Conservation (phyloP, 2,797 vertebrate species). For the Picus viridis region DNA sequence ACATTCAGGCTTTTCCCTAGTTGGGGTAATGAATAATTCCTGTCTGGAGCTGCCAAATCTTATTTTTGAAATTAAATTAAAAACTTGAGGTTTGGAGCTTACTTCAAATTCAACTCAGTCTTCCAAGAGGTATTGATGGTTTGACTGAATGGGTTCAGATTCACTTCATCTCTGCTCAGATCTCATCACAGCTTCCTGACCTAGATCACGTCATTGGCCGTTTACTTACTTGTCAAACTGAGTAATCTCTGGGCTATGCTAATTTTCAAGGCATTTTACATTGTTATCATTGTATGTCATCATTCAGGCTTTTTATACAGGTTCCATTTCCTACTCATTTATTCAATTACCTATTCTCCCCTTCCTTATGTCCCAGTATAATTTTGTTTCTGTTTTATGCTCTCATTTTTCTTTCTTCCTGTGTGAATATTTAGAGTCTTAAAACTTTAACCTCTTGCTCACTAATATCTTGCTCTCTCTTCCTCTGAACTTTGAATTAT, state of each 20-base stretch:
- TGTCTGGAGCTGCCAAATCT: background rate
- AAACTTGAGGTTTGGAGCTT: background rate
- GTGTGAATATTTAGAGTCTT: background rate
- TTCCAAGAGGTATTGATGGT: background rate
- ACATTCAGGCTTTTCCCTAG: background rate
- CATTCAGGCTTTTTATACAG: background rate
- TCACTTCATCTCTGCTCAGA: background rate
- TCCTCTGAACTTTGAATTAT: background rate
- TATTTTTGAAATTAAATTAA: constrained; percentile 7
- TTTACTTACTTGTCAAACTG: background rate
- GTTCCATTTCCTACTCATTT: background rate
- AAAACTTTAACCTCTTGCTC: background rate
- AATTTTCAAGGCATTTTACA: background rate
- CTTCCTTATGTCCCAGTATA: background rate
- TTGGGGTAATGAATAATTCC: constrained; percentile 1
- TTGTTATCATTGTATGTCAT: background rate
- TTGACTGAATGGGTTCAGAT: background rate
- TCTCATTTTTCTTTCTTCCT: background rate
- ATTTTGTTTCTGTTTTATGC: background rate
- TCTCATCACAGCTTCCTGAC: background rate
- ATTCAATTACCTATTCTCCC: background rate
- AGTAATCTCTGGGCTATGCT: background rate
- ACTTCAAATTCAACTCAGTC: background rate
- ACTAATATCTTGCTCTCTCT: background rate
- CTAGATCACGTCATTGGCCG: background rate